Conservation (phyloP, 2,113 vertebrate genomes). For the Phaethornis superciliosus region DNA sequence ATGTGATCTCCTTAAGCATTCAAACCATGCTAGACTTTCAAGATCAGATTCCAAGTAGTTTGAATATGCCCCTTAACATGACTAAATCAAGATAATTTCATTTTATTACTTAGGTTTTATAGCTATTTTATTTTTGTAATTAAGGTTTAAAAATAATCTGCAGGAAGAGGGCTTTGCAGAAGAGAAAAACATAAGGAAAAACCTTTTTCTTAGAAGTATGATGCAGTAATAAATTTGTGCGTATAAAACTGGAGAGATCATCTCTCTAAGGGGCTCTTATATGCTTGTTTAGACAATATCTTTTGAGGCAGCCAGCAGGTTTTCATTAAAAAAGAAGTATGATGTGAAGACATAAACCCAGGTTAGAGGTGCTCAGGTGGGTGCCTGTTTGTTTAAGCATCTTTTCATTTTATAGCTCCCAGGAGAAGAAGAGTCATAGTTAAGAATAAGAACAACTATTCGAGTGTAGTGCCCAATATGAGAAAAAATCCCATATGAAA, state of each 20-base stretch:
- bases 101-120: not conserved
- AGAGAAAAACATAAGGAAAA: not conserved
- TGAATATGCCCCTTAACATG: not conserved
- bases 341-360: not conserved
- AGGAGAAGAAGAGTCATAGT: not conserved
- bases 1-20: not conserved
- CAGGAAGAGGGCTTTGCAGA: not conserved
- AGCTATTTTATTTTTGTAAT: not conserved
- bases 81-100: not conserved
- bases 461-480: not conserved
- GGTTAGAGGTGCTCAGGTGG: not conserved
- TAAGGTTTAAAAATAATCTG: not conserved
- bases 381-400: not conserved
- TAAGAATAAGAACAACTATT: not conserved
- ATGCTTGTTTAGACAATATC: not conserved
- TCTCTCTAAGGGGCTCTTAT: not conserved
- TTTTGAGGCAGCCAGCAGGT: not conserved
- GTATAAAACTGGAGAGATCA: not conserved
- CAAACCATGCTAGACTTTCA: not conserved
- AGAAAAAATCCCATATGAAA: not conserved
- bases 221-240: not conserved
- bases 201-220: not conserved
- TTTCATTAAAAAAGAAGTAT: constrained; percentile 10
- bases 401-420: not conserved
- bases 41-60: not conserved